Evolutionary conservation across 1,140 invertebrate genomes (phyloP).

Genomic region (Aplysia californica): DNA sequence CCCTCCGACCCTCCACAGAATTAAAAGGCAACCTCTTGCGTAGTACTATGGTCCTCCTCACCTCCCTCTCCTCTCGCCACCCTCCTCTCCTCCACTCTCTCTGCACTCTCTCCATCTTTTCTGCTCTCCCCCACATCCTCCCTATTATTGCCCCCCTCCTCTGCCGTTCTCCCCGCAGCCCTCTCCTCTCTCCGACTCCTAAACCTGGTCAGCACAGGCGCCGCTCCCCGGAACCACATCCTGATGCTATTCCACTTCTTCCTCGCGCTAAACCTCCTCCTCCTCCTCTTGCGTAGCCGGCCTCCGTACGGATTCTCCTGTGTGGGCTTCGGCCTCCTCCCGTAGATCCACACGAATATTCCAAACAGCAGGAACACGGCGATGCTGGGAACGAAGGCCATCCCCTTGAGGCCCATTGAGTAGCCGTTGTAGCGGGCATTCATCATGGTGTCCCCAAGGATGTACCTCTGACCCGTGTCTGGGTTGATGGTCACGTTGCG

Average conservation of each 20-base stretch:
- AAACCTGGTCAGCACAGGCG: not conserved
- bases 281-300: slow-evolving; percentile 57
- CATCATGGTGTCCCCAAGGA: slow-evolving; percentile 69
- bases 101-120: not conserved
- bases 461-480: slow-evolving; percentile 62
- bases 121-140: not conserved
- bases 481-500: slow-evolving; percentile 65
- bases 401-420: slow-evolving; percentile 66
- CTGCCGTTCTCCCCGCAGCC: not conserved
- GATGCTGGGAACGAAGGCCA: slow-evolving; percentile 70
- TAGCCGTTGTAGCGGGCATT: slow-evolving; percentile 71
- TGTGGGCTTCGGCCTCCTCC: slow-evolving; percentile 67
- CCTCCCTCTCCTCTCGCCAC: not conserved
- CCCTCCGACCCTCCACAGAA: no score
- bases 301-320: slow-evolving; percentile 61
- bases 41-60: not conserved
- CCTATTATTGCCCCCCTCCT: not conserved
- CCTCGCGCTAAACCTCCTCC: slow-evolving; percentile 33
- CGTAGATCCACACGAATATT: slow-evolving; percentile 68
- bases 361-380: slow-evolving; percentile 68
- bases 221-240: not conserved
- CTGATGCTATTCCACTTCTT: slow-evolving; percentile 13
- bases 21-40: not conserved
- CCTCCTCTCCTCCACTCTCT: not conserved
- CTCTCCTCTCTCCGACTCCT: not conserved